Evolutionary conservation across 1,140 invertebrate species (phyloP).

Genomic region (Hyposmocoma kahamanoa): DNA sequence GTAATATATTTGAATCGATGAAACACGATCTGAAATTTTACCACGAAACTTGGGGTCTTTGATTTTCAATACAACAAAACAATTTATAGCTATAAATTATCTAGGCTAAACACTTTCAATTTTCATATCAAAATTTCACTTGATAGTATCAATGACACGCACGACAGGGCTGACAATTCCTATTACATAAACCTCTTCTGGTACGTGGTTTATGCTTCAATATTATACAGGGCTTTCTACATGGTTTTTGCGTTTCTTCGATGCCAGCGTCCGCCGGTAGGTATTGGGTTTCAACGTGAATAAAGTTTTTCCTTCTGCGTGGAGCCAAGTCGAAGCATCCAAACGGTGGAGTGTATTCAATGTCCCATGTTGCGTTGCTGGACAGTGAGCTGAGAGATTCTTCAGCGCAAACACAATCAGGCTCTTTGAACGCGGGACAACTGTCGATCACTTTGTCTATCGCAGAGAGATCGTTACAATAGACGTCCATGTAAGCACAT

Average conservation of each 20-base stretch:
- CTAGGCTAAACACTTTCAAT: no score
- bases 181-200: constrained; percentile 35
- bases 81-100: no score
- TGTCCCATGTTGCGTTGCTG: constrained; percentile 67
- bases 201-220: constrained; percentile 27
- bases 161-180: no score
- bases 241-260: constrained; percentile 30
- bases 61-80: no score
- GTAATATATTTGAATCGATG: no score
- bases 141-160: no score
- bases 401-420: constrained; percentile 54
- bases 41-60: no score
- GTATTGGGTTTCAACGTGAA: constrained; percentile 64
- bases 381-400: constrained; percentile 59
- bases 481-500: constrained; percentile 69
- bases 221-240: constrained; percentile 35
- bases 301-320: constrained; percentile 41
- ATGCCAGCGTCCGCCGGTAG: constrained; percentile 51
- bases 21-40: no score
- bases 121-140: no score
- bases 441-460: constrained; percentile 64
- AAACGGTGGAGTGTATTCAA: constrained; percentile 66
- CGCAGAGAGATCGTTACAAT: constrained; percentile 60
- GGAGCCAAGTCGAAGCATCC: constrained; percentile 61
- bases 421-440: constrained; percentile 61